Conservation (phyloP, 1,140 invertebrate genomes). For the Phymastichus coffea region DNA sequence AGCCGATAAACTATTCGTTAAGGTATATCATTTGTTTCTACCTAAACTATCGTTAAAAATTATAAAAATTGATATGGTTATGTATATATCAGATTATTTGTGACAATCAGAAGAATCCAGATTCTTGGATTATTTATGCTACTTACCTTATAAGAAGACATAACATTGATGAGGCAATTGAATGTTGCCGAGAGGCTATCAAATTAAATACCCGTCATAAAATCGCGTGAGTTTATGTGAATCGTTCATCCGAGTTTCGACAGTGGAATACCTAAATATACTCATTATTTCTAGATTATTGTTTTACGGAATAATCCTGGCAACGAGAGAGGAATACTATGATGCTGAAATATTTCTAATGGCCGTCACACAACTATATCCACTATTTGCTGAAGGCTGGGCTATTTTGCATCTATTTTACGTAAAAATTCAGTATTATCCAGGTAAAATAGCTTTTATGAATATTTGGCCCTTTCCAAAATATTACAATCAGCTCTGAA, state of each 20-base stretch:
- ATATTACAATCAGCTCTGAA: too few species aligned
- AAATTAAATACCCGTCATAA: slow-evolving; percentile 30
- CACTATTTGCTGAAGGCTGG: slow-evolving; percentile 39
- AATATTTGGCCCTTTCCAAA: background rate
- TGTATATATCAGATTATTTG: slow-evolving; percentile 21
- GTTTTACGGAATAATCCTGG: slow-evolving; percentile 32
- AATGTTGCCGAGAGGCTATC: slow-evolving; percentile 38
- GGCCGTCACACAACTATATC: slow-evolving; percentile 33
- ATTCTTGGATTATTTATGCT: slow-evolving; percentile 35
- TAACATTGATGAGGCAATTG: slow-evolving; percentile 31
- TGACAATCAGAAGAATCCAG: slow-evolving; percentile 21
- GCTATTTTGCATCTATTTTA: slow-evolving; percentile 38
- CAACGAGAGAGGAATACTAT: slow-evolving; percentile 25
- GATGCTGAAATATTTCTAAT: slow-evolving; percentile 37
- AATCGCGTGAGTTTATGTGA: slow-evolving; percentile 35
- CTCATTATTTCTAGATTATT: slow-evolving; percentile 35
- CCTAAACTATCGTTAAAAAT: too few species aligned
- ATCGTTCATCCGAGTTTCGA: background rate
- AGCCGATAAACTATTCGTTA: slow-evolving; percentile 25
- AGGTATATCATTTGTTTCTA: slow-evolving; percentile 25
- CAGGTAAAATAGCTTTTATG: slow-evolving; percentile 28
- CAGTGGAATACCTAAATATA: background rate
- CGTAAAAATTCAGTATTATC: slow-evolving; percentile 33
- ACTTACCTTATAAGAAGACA: slow-evolving; percentile 31
- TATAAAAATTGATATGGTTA: too few species aligned